Percentiles rank a stretch among this genome's conserved stretches.
These are phyloP conservation scores for Platorchestia sp. DNA, from an alignment of 1,140 invertebrate species.

Conservation along the genomic window DNA sequence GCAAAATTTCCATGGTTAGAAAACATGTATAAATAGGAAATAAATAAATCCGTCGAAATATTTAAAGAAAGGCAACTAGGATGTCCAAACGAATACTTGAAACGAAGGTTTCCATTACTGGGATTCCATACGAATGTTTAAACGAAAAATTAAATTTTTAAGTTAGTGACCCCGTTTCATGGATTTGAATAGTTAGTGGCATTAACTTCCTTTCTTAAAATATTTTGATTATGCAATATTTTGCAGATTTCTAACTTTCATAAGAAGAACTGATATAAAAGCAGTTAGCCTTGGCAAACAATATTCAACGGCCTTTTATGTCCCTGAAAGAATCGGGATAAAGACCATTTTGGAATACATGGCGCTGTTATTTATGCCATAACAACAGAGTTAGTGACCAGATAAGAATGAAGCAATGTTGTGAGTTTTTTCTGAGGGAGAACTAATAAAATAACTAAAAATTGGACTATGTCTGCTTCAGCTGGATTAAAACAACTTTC, in stretches of 20 bases:
- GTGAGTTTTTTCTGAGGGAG: neutral
- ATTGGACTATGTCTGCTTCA: neutral
- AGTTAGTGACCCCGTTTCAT: neutral
- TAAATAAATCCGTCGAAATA: neutral
- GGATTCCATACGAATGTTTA: neutral
- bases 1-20: neutral
- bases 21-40: neutral
- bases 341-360: neutral
- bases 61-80: neutral
- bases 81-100: neutral
- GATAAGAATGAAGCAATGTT: neutral
- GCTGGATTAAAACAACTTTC: neutral
- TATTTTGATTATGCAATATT: too few species aligned
- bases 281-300: too few species aligned
- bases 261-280: too few species aligned
- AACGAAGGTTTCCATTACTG: neutral
- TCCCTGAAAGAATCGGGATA: neutral
- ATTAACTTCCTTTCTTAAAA: neutral
- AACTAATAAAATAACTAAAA: neutral
- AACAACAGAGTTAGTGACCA: too few species aligned
- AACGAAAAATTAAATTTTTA: neutral
- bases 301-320: too few species aligned
- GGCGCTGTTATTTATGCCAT: neutral
- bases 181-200: neutral
- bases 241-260: too few species aligned